These are phyloP conservation scores for Pelmatolapia mariae DNA, from an alignment of 2,113 vertebrate species.

Conservation along the genomic window DNA sequence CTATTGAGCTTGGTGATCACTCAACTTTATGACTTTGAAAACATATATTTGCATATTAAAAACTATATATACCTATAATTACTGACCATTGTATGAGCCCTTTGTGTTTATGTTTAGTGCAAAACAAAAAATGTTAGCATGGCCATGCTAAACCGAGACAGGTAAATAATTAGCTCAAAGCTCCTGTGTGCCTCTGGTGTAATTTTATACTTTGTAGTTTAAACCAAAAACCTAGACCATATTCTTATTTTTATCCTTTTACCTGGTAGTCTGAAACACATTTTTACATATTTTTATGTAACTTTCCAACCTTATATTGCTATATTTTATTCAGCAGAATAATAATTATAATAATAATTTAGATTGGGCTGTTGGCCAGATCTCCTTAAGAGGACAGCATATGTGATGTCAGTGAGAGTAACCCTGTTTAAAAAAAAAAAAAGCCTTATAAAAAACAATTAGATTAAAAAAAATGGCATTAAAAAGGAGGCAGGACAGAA, in stretches of 20 bases:
- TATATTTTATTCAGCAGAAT: neutral
- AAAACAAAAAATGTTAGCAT: neutral
- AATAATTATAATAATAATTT: neutral
- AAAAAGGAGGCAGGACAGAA: neutral
- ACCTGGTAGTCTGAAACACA: neutral
- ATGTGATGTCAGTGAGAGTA: neutral
- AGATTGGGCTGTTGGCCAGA: neutral
- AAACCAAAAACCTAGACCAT: neutral
- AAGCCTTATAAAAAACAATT: neutral
- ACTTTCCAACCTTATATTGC: neutral
- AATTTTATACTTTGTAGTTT: neutral
- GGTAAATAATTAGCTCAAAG: neutral
- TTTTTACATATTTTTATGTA: neutral
- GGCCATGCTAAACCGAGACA: neutral
- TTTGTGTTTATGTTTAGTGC: neutral
- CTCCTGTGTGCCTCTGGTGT: neutral
- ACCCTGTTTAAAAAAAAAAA: neutral
- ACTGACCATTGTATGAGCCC: fast-evolving
- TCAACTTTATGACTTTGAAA: fast-evolving
- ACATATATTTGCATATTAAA: neutral
- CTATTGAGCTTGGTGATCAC: neutral
- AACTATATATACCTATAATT: neutral
- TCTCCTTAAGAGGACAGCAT: neutral
- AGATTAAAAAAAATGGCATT: neutral
- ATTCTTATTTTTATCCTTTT: neutral